Conservation (phyloP, 2,888 invertebrate genomes). For the Autographa pulchrina region DNA sequence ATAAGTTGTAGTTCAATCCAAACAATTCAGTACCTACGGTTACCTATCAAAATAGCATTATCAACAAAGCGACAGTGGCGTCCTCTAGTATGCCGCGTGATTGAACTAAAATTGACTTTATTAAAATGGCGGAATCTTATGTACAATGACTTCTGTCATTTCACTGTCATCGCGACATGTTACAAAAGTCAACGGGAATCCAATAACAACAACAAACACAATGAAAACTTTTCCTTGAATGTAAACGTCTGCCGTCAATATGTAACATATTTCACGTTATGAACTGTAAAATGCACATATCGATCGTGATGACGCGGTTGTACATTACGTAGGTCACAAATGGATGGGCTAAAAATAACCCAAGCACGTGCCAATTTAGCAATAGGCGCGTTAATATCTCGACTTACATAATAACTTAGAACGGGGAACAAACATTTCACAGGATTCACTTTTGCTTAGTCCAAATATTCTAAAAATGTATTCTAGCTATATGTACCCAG, state of each 20-base stretch:
- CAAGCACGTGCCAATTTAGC: slow-evolving; percentile 78
- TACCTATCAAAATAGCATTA: slow-evolving; percentile 42
- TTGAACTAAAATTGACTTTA: slow-evolving; percentile 59
- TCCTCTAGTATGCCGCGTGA: slow-evolving; percentile 81
- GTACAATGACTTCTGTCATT: slow-evolving; percentile 81
- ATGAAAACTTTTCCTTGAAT: slow-evolving; percentile 47
- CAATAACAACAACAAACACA: slow-evolving; percentile 85
- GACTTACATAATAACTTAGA: slow-evolving; percentile 52
- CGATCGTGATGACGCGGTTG: slow-evolving; percentile 67
- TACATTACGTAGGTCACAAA: slow-evolving; percentile 63
- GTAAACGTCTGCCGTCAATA: slow-evolving; percentile 14
- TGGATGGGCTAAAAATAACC: slow-evolving; percentile 82
- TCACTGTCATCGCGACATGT: slow-evolving; percentile 85
- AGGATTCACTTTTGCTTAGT: neutral
- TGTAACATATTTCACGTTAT: slow-evolving; percentile 19
- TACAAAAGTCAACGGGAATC: slow-evolving; percentile 79
- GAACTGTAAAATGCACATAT: slow-evolving; percentile 55
- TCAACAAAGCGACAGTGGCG: slow-evolving; percentile 75
- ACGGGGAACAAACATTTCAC: slow-evolving; percentile 7
- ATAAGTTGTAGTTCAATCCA: neutral
- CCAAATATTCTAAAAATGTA: slow-evolving; percentile 18
- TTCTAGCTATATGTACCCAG: slow-evolving; percentile 28
- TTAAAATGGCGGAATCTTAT: slow-evolving; percentile 75
- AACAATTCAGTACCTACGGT: neutral
- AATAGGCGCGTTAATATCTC: slow-evolving; percentile 32